phyloP scores from a whole-genome alignment of 2,113 vertebrate species.

The Myotis brandtii region DNA sequence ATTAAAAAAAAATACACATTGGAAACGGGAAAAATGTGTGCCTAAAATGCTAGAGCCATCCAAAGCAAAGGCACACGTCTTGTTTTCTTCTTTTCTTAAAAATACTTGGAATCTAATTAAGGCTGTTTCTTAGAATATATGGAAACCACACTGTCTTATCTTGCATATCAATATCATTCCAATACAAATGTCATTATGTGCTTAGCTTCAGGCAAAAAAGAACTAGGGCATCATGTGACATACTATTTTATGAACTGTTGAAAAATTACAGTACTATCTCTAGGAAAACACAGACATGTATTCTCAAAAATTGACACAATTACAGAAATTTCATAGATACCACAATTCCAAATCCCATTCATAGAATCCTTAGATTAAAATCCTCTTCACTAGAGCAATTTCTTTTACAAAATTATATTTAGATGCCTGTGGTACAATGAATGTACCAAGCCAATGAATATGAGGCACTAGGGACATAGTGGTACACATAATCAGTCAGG shows the following conservation, averaged over 20 bases:
- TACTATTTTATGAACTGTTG: neutral
- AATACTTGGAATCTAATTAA: constrained; percentile 31
- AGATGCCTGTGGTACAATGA: neutral
- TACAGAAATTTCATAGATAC: neutral
- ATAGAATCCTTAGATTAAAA: neutral
- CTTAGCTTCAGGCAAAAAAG: constrained; percentile 18
- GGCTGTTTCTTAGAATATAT: neutral
- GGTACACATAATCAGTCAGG: neutral
- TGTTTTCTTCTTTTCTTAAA: constrained; percentile 15
- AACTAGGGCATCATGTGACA: neutral
- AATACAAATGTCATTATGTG: constrained; percentile 9
- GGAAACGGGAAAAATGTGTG: constrained; percentile 37
- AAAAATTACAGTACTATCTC: neutral
- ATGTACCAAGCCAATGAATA: neutral
- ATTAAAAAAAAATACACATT: neutral
- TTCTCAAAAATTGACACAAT: neutral
- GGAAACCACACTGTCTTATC: neutral
- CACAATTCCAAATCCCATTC: neutral
- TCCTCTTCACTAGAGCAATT: neutral
- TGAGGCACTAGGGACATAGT: neutral
- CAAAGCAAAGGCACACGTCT: neutral
- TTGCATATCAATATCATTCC: neutral
- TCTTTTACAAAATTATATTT: constrained; percentile 18
- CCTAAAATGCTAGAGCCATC: neutral
- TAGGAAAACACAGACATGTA: neutral